These are phyloP conservation scores for Melospiza georgiana DNA, from an alignment of 2,113 vertebrate genomes.

Conservation along the genomic window DNA sequence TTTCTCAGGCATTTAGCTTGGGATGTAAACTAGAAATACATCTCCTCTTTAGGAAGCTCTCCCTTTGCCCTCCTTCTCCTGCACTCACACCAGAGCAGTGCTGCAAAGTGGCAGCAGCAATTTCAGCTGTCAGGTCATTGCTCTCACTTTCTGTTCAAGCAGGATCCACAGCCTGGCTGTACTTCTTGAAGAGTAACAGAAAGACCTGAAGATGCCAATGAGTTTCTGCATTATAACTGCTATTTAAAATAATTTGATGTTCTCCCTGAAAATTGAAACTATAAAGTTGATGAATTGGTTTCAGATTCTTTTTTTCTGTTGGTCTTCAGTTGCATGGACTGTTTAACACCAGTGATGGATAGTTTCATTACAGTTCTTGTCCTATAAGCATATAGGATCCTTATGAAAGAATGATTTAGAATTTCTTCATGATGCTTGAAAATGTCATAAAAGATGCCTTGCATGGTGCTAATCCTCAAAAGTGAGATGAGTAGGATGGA, in stretches of 20 bases:
- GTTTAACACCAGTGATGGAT: background rate
- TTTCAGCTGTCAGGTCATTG: background rate
- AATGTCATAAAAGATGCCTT: background rate
- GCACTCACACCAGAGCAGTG: background rate
- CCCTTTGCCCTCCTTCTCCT: background rate
- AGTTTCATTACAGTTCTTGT: background rate
- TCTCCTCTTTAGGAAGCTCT: background rate
- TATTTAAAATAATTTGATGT: background rate
- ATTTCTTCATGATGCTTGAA: background rate
- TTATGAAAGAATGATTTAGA: background rate
- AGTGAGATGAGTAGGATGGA: background rate
- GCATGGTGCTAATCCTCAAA: background rate
- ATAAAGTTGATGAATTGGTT: background rate
- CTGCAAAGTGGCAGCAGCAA: background rate
- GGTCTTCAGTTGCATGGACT: background rate
- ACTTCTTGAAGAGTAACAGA: background rate
- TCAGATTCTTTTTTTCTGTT: background rate
- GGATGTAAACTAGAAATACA: background rate
- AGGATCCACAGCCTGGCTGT: background rate
- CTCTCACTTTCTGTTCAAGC: background rate
- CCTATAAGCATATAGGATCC: background rate
- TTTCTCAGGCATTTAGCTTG: background rate
- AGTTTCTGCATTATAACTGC: background rate
- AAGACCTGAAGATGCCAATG: background rate
- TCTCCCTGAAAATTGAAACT: background rate